Evolutionary conservation across 2,888 invertebrate genomes (phyloP), one percentile per base, ranked within the genome.

Genomic region (Gari tellinella): DNA sequence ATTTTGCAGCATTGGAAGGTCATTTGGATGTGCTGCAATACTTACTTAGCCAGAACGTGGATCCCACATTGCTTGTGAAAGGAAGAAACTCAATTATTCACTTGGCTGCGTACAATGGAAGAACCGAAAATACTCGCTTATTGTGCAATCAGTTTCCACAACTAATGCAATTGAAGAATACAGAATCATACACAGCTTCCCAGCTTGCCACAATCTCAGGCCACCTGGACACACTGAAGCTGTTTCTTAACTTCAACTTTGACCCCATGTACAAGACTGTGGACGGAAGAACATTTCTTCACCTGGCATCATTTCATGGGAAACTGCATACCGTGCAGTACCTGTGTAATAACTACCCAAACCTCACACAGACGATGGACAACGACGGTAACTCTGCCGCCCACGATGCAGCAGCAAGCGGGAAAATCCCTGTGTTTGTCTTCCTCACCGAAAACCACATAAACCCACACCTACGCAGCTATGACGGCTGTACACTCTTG

Each of bases 331-430:
- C 69, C 15, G 75, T 80, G 1, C 38, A 64, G 45, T 55, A 75
- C 40, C 49, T 80, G 2, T 56, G 65, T 41, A 2, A 17, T 8
- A 43, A 56, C 10, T 58, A 57, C 52, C 61, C 62, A 19, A 25
- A 70, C 12, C 17, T 76, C 15, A 17, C 56, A 14, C 56, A 53
- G 23, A 37, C 51, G 25, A 61, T 57, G 19, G 80, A 80, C 41
- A 38, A 43, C n/a, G 76, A 76, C 40, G 76, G 76, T 4, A 73
- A 80, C 48, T 73, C 80, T 0, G 66, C 56, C 0, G 75, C 68
- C 7, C 80, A 80, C 48, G 73, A 76, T 58, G 80, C 75, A 15
- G 51, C 73, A n/a, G 80, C 80, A 0, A 69, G 80, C 52, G 80
- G 80, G 0, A 66, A 73, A 12, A 61, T 76, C 15, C 31, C 55